phyloP scores from a whole-genome alignment of 2,113 vertebrate genomes.

The Trematomus loennbergii region DNA sequence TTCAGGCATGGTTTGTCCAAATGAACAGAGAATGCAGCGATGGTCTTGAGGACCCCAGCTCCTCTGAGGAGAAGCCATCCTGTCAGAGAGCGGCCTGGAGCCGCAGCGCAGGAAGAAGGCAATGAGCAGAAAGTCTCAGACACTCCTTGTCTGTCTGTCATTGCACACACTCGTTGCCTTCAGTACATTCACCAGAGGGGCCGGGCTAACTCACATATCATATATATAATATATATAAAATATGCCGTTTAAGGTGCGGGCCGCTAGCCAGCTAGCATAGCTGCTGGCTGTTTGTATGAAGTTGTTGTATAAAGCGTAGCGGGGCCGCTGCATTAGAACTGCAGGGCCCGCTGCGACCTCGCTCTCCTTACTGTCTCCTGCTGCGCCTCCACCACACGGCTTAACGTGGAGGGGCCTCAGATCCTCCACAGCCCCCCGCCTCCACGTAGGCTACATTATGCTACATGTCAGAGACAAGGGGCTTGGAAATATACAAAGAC shows the following conservation, averaged over 20 bases:
- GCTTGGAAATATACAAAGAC: slow-evolving; percentile 36
- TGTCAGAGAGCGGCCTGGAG: background rate
- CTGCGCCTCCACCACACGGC: slow-evolving; percentile 68
- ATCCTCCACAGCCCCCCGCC: slow-evolving; percentile 34
- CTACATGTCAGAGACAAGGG: slow-evolving; percentile 55
- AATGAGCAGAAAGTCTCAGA: slow-evolving; percentile 60
- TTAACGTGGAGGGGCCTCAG: slow-evolving; percentile 24
- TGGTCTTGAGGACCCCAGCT: slow-evolving; percentile 19
- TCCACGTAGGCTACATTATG: slow-evolving; percentile 53
- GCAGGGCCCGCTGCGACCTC: slow-evolving; percentile 81
- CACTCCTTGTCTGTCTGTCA: slow-evolving; percentile 62
- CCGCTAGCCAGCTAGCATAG: slow-evolving; percentile 76
- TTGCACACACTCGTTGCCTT: slow-evolving; percentile 57
- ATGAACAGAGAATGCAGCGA: slow-evolving; percentile 10
- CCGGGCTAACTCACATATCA: slow-evolving; percentile 89
- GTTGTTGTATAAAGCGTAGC: slow-evolving; percentile 56
- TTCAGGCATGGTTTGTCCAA: background rate
- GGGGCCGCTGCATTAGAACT: slow-evolving; percentile 85
- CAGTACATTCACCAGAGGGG: slow-evolving; percentile 76
- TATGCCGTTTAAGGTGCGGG: slow-evolving; percentile 83
- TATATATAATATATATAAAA: slow-evolving; percentile 90
- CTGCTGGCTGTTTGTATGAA: slow-evolving; percentile 64
- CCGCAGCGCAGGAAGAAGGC: slow-evolving; percentile 8
- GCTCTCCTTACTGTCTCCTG: slow-evolving; percentile 79
- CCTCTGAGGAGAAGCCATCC: slow-evolving; percentile 23